A percentile compares a stretch with the other conserved stretches of the same genome.
Evolutionary conservation across 1,140 invertebrate genomes (phyloP).

Genomic region (Parasteatoda tepidariorum): DNA sequence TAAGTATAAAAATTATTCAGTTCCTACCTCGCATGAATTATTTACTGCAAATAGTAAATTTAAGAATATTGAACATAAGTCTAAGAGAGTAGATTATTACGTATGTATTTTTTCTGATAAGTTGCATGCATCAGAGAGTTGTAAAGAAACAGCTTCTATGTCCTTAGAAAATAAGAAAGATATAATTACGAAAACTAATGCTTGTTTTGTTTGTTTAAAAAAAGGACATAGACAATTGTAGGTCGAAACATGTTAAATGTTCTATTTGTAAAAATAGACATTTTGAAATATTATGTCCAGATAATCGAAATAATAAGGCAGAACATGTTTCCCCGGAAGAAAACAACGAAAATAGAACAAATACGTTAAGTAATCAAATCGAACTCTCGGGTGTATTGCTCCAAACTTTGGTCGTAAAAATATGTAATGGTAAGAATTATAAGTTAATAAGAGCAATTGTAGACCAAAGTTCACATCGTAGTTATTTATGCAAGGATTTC

Average conservation of each 20-base stretch:
- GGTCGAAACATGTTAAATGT: not conserved
- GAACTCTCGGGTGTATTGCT: conserved; percentile 33
- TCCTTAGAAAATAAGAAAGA: not conserved
- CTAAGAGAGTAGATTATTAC: not conserved
- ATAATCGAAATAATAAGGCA: not conserved
- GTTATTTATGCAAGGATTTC: conserved; percentile 12
- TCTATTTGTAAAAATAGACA: conserved; percentile 25
- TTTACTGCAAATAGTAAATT: too few species aligned
- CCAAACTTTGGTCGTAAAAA: conserved; percentile 36
- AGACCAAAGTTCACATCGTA: not conserved
- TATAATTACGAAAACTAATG: conserved; percentile 13
- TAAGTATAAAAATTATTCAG: not conserved
- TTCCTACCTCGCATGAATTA: not conserved
- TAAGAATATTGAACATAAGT: not conserved
- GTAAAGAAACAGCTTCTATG: not conserved
- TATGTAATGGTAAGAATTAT: conserved; percentile 9
- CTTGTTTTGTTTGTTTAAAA: conserved; percentile 19
- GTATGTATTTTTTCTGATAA: conserved; percentile 16
- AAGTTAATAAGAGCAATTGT: not conserved
- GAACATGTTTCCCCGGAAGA: not conserved
- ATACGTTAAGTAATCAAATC: conserved; percentile 11
- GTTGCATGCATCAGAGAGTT: too few species aligned
- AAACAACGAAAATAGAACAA: conserved; percentile 2
- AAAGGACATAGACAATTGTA: conserved; percentile 10
- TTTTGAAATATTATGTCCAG: conserved; percentile 22